Evolutionary conservation across 2,797 vertebrate genomes (phyloP).

Genomic region (Lerista edwardsae): DNA sequence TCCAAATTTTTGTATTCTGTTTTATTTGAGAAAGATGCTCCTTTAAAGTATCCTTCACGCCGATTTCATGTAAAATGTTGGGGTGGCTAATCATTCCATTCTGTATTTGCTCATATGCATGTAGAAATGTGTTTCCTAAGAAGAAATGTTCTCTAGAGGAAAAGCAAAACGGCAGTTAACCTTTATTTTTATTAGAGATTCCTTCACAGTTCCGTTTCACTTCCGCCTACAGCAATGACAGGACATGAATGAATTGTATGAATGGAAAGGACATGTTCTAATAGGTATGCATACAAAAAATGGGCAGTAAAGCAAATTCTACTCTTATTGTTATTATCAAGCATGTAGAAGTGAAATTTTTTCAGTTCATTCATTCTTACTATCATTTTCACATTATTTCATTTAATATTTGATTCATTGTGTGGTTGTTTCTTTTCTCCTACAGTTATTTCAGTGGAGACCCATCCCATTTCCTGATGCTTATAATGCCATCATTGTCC

Average conservation of each 20-base stretch:
- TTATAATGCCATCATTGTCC: too few species aligned
- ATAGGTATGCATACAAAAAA: conserved; percentile 20
- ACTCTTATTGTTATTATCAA: neutral
- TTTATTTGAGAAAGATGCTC: conserved; percentile 27
- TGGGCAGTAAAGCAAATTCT: conserved; percentile 31
- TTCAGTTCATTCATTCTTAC: too few species aligned
- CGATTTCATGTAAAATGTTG: conserved; percentile 46
- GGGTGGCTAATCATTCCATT: neutral
- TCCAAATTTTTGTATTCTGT: conserved; percentile 36
- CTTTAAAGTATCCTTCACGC: conserved; percentile 35
- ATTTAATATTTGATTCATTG: too few species aligned
- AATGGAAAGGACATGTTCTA: neutral
- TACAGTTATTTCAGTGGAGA: too few species aligned
- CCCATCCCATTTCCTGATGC: too few species aligned
- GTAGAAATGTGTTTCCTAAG: conserved; percentile 35
- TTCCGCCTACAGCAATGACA: neutral
- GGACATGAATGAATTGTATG: conserved; percentile 30
- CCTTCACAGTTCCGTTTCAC: conserved; percentile 32
- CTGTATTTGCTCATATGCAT: neutral
- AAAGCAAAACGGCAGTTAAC: conserved; percentile 41
- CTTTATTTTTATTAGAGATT: conserved; percentile 43
- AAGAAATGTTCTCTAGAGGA: conserved; percentile 34
- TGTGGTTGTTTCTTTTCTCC: too few species aligned
- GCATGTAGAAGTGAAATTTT: too few species aligned
- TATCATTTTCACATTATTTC: too few species aligned